phyloP scores from a whole-genome alignment of 2,888 invertebrate genomes.

The Erebia palarica region DNA sequence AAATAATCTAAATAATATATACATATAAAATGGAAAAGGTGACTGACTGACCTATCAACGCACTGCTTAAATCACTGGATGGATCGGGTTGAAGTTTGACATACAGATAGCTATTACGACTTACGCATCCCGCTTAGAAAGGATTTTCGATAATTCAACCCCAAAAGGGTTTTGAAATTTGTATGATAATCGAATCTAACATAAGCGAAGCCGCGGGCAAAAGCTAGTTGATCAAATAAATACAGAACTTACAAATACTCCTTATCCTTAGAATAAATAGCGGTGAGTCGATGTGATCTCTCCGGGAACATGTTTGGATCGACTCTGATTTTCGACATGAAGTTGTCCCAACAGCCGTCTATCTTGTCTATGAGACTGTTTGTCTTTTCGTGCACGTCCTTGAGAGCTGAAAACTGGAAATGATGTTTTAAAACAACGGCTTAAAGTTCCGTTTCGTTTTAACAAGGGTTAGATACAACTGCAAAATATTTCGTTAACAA shows the following conservation, averaged over 20 bases:
- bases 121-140: no score
- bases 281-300: slow-evolving; percentile 90
- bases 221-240: neutral
- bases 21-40: no score
- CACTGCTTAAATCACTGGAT: no score
- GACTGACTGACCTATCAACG: no score
- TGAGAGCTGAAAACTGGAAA: slow-evolving; percentile 83
- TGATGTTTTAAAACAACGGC: neutral
- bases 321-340: slow-evolving; percentile 84
- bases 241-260: slow-evolving; percentile 91
- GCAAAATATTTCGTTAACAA: neutral
- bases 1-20: no score
- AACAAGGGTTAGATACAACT: neutral
- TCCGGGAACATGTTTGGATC: slow-evolving; percentile 89
- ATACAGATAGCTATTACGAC: no score
- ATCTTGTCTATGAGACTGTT: slow-evolving; percentile 82
- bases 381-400: slow-evolving; percentile 83
- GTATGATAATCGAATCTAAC: no score
- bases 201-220: no score
- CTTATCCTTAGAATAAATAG: slow-evolving; percentile 94
- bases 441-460: neutral
- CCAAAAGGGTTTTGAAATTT: no score
- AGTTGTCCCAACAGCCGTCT: slow-evolving; percentile 79
- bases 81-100: no score
- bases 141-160: neutral